phyloP scores from a whole-genome alignment of 2,888 invertebrate genomes.

The Harpalus rufipes region DNA sequence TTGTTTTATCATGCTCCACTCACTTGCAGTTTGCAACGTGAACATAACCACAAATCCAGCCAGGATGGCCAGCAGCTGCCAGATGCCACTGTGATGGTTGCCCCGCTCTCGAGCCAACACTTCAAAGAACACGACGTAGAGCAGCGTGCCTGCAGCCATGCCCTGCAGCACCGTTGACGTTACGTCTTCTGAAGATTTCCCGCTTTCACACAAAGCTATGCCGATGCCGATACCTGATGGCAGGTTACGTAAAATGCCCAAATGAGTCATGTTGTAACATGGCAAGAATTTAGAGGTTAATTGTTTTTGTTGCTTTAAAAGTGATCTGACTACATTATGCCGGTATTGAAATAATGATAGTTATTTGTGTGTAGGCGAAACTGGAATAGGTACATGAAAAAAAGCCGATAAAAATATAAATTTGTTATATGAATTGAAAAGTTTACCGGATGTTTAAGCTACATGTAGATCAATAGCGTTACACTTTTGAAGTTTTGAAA shows the following conservation, averaged over 20 bases:
- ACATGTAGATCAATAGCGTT: slow-evolving; percentile 13
- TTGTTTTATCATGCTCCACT: slow-evolving; percentile 69
- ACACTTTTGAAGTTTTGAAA: slow-evolving; percentile 7
- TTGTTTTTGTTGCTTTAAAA: slow-evolving; percentile 25
- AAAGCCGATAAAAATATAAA: too few relatives aligned
- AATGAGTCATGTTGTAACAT: slow-evolving; percentile 19
- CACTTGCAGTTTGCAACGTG: slow-evolving; percentile 77
- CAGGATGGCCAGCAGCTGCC: slow-evolving; percentile 80
- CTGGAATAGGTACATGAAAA: too few relatives aligned
- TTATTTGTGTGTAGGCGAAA: too few relatives aligned
- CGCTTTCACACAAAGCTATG: slow-evolving; percentile 78
- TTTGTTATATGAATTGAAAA: not conserved
- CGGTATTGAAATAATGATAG: too few relatives aligned
- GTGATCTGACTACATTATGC: too few relatives aligned
- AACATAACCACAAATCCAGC: slow-evolving; percentile 81
- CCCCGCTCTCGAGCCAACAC: slow-evolving; percentile 85
- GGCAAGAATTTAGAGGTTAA: slow-evolving; percentile 17
- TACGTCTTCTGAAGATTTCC: slow-evolving; percentile 74
- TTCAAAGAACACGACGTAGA: slow-evolving; percentile 91
- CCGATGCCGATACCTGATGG: slow-evolving; percentile 82
- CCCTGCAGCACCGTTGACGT: slow-evolving; percentile 82
- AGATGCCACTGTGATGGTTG: slow-evolving; percentile 80
- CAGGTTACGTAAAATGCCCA: slow-evolving; percentile 25
- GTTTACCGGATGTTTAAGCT: slow-evolving; percentile 1
- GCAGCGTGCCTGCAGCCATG: slow-evolving; percentile 87